Conservation (phyloP, 2,113 vertebrate species). For the Stictonetta naevosa region DNA sequence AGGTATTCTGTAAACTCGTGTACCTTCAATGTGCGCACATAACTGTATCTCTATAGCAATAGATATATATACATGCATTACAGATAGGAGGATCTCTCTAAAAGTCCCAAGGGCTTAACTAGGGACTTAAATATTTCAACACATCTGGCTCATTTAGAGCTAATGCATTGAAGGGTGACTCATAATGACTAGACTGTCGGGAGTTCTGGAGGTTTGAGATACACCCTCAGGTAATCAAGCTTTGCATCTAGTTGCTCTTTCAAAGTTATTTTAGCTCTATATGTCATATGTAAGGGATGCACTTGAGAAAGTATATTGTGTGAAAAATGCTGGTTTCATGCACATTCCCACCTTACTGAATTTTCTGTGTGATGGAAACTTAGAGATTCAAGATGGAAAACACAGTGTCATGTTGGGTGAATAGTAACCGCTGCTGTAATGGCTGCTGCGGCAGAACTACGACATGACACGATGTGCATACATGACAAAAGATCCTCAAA, state of each 20-base stretch:
- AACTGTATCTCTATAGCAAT: neutral
- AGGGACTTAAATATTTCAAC: constrained; percentile 50
- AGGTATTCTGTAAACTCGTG: neutral
- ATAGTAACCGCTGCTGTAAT: neutral
- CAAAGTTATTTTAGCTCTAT: constrained; percentile 5
- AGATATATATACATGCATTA: neutral
- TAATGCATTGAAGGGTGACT: constrained; percentile 44
- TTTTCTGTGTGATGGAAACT: neutral
- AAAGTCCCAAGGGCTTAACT: constrained; percentile 7
- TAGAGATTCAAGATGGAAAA: neutral
- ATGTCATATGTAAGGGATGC: neutral
- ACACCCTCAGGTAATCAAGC: constrained; percentile 45
- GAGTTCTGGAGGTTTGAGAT: constrained; percentile 27
- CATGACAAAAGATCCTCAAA: neutral
- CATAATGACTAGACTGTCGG: constrained; percentile 1
- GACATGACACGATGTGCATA: neutral
- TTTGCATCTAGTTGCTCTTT: constrained; percentile 39
- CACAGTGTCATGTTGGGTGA: neutral
- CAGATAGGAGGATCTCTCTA: neutral
- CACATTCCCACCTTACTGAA: neutral
- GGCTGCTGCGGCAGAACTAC: neutral
- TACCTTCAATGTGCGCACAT: neutral
- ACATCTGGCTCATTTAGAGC: constrained; percentile 44
- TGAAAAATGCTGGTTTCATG: neutral
- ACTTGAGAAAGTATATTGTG: neutral